Evolutionary conservation across 2,888 invertebrate species (phyloP).

Genomic region (Priocnemis perturbator): DNA sequence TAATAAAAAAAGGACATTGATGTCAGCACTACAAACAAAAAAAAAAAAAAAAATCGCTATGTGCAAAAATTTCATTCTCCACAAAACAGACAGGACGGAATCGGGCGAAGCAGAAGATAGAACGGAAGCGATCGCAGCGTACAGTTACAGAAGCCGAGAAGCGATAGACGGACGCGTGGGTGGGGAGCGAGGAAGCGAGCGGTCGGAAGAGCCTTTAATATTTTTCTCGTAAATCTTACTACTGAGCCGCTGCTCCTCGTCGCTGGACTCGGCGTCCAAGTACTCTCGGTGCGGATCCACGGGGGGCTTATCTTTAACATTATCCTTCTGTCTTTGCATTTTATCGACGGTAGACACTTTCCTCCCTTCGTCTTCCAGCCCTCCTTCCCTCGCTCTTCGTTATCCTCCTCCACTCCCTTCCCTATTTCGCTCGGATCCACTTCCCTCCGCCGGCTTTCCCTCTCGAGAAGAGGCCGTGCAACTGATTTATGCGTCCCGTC

Average conservation of each 20-base stretch:
- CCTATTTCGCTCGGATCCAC: conserved; percentile 24
- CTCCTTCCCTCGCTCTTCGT: conserved; percentile 5
- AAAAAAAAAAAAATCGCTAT: too few species aligned
- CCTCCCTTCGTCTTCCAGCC: conserved; percentile 5
- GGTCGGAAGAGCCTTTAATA: conserved; percentile 56
- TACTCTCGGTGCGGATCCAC: conserved; percentile 67
- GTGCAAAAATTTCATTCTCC: too few species aligned
- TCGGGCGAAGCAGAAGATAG: too few species aligned
- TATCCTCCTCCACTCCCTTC: neutral
- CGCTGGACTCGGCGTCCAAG: conserved; percentile 70
- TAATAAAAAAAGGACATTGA: too few species aligned
- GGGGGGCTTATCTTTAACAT: conserved; percentile 62
- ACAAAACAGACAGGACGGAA: too few species aligned
- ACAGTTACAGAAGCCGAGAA: too few species aligned
- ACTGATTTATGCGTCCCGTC: conserved; percentile 54
- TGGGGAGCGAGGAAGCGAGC: too few species aligned
- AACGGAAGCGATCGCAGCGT: too few species aligned
- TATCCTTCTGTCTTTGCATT: conserved; percentile 69
- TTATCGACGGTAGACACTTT: conserved; percentile 63
- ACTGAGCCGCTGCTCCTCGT: conserved; percentile 54
- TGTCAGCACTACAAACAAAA: too few species aligned
- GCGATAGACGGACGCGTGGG: too few species aligned
- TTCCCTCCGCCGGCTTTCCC: neutral
- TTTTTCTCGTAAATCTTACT: conserved; percentile 65
- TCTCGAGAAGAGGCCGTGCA: conserved; percentile 48